Evolutionary conservation across 1,140 invertebrate genomes (phyloP), one percentile per base, ranked within the genome.

Genomic region (Mactra quadrangularis): DNA sequence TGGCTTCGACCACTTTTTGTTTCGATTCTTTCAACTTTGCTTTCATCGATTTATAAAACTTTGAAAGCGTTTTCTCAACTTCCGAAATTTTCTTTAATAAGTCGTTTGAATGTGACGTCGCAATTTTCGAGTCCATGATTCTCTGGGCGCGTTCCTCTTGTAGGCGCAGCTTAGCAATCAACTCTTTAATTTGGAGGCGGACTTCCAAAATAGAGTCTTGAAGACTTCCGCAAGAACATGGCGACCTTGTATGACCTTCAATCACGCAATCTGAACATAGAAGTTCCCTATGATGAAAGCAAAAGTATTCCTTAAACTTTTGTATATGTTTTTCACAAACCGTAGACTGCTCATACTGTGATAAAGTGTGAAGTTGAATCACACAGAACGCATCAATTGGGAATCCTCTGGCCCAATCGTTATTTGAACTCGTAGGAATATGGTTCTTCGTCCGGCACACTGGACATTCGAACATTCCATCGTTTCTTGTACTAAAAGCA

Each of bases 221-320:
- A 22, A 82, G 22, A 53, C 70, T 82, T 64, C 79, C 79, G 35
- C 79, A 82, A 0, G 79, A 82, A 29, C 79, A 82, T 31, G 79
- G 79, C 1, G 57, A 17, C 41, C 52, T 74, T 3, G 79, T 82
- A 29, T 82, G 79, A 19, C 35, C 25, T 45, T 82, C 79, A 27
- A 82, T 82, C 3, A 82, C 79, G 53, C 79, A 82, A 41, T 82
- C 79, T 27, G 79, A 74, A 47, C 79, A 82, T 11, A 82, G 59
- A 7, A 82, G 27, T 52, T 82, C 79, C 25, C 79, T 57, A 38
- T 82, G 79, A 31, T 82, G 68, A 52, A 82, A 82, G n/a, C 79
- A 82, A 38, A 74, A 82, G 38, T 82, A 82, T 55, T 82, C 79
- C 29, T 82, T 82, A 38, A 82, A 82, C 47, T 82, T 82, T 15